Conservation (phyloP, 2,888 invertebrate genomes). For the Cephus spinipes region DNA sequence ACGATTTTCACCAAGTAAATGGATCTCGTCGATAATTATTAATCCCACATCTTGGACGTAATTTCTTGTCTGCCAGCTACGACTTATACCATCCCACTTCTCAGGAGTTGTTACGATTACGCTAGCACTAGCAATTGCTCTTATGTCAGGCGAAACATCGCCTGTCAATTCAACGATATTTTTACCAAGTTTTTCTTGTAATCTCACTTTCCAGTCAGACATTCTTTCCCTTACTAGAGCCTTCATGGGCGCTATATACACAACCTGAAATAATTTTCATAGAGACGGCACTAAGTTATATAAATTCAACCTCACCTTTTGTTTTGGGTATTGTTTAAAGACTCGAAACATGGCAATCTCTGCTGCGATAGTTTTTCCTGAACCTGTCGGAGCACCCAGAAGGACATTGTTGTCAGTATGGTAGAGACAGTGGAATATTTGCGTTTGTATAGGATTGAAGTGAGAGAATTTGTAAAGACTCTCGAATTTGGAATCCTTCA, state of each 20-base stretch:
- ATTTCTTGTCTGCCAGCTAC: constrained; percentile 96
- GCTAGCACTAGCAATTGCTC: constrained; percentile 85
- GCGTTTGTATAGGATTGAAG: constrained; percentile 99
- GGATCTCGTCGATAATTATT: constrained; percentile 98
- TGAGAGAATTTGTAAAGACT: constrained; percentile 90
- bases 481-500: constrained; percentile 83
- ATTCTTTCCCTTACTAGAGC: constrained; percentile 97
- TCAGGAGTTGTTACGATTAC: constrained; percentile 99
- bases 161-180: constrained; percentile 97
- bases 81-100: constrained; percentile 99
- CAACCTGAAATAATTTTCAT: constrained; percentile 72
- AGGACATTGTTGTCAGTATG: constrained; percentile 94
- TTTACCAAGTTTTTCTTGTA: constrained; percentile 79
- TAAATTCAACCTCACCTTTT: constrained; percentile 72
- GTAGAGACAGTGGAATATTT: constrained; percentile 96
- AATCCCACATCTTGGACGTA: constrained; percentile 93
- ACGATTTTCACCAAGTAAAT: constrained; percentile 91
- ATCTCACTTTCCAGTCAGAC: constrained; percentile 90
- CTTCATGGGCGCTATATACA: constrained; percentile 98
- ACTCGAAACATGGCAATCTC: constrained; percentile 97
- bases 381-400: constrained; percentile 95
- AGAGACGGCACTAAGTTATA: neutral
- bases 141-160: constrained; percentile 87
- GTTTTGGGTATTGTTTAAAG: constrained; percentile 82
- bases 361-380: constrained; percentile 98